phyloP scores from a whole-genome alignment of 2,113 vertebrate genomes.

The Saccopteryx leptura region DNA sequence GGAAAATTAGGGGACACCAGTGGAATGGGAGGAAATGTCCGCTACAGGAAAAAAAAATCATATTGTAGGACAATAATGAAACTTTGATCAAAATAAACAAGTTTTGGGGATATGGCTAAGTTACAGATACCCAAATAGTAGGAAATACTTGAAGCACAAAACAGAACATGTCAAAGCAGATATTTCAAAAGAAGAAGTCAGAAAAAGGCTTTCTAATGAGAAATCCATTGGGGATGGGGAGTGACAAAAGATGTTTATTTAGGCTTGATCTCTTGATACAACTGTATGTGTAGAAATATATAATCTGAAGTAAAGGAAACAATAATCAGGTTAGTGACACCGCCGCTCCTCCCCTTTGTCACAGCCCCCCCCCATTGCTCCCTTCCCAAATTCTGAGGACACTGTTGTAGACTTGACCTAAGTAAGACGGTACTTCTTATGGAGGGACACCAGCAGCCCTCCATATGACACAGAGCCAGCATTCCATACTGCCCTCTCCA shows the following conservation, averaged over 20 bases:
- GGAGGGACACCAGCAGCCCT: not conserved
- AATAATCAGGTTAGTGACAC: too few species aligned
- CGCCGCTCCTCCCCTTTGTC: too few species aligned
- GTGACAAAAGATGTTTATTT: too few species aligned
- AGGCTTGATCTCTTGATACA: too few species aligned
- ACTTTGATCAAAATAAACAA: not conserved
- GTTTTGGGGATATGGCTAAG: slow-evolving; percentile 38
- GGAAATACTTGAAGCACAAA: not conserved
- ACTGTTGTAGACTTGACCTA: not conserved
- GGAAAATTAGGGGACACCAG: not conserved
- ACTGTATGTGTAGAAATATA: too few species aligned
- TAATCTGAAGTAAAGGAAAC: too few species aligned
- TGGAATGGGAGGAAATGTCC: not conserved
- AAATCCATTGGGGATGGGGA: not conserved
- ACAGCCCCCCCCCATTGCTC: too few species aligned
- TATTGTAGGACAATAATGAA: not conserved
- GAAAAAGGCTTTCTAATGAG: not conserved
- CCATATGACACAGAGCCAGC: not conserved
- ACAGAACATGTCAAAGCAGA: not conserved
- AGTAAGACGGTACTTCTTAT: not conserved
- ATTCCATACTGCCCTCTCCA: not conserved
- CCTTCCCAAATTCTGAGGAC: not conserved
- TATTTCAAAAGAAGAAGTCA: not conserved
- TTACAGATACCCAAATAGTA: slow-evolving; percentile 6
- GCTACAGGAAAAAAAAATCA: not conserved